phyloP scores from a whole-genome alignment of 2,888 invertebrate genomes.

The Antheraea assamensis region DNA sequence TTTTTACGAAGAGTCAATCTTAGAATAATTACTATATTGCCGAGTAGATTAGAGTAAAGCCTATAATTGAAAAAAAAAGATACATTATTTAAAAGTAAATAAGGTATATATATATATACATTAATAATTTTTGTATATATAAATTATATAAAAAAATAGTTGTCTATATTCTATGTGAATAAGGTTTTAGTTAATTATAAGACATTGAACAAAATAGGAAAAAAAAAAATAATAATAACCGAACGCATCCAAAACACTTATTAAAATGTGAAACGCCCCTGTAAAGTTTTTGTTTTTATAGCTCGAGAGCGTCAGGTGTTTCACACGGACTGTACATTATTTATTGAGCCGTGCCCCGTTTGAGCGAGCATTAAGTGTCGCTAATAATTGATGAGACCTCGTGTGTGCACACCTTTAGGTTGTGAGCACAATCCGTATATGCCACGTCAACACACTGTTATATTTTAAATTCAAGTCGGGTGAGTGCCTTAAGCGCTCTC shows the following conservation, averaged over 20 bases:
- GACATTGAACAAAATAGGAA: not conserved
- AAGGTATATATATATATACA: too few species aligned
- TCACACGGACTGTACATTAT: conserved; percentile 47
- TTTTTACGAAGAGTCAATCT: too few species aligned
- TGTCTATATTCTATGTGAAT: too few species aligned
- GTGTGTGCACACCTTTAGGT: conserved; percentile 36
- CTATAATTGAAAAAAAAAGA: too few species aligned
- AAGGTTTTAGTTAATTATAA: not conserved
- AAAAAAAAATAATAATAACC: not conserved
- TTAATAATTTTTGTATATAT: too few species aligned
- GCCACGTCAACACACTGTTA: conserved; percentile 5
- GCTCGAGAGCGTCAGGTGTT: conserved; percentile 51
- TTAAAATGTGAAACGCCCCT: conserved; percentile 15
- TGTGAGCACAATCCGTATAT: not conserved
- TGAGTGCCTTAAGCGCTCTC: too few species aligned
- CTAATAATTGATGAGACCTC: conserved; percentile 54
- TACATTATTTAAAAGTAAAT: too few species aligned
- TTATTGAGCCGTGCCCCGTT: conserved; percentile 43
- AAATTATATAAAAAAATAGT: too few species aligned
- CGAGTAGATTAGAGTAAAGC: too few species aligned
- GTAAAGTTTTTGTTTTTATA: conserved; percentile 30
- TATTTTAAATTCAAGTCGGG: not conserved
- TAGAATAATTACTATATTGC: too few species aligned
- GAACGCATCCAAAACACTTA: not conserved
- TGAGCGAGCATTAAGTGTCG: conserved; percentile 54